These are phyloP conservation scores for Chironomus tepperi DNA, from an alignment of 1,140 invertebrate species.

Conservation along the genomic window DNA sequence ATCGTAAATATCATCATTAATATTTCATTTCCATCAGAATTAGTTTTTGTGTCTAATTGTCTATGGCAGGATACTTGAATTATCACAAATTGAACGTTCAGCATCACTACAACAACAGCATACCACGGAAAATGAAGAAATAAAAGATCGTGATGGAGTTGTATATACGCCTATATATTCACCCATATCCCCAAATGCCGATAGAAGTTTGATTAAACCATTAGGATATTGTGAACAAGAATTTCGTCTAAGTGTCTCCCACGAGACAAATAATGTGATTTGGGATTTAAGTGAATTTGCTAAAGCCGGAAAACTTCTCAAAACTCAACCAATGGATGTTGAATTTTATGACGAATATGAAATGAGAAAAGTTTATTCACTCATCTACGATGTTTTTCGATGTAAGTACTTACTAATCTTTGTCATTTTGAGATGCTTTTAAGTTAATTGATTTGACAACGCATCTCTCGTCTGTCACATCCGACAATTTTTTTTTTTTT, in stretches of 20 bases:
- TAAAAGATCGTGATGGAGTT: background rate
- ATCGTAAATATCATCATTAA: background rate
- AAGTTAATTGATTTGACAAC: slow-evolving; percentile 20
- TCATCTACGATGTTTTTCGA: slow-evolving; percentile 69
- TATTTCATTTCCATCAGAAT: background rate
- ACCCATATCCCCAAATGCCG: slow-evolving; percentile 19
- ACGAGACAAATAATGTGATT: slow-evolving; percentile 28
- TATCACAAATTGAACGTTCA: background rate
- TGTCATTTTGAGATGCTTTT: slow-evolving; percentile 15
- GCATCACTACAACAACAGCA: slow-evolving; percentile 25
- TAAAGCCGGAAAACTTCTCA: slow-evolving; percentile 50
- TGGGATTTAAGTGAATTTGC: slow-evolving; percentile 47
- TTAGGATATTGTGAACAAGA: slow-evolving; percentile 19
- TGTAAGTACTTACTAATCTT: slow-evolving; percentile 47
- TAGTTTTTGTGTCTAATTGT: background rate
- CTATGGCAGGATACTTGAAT: background rate
- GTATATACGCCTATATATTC: slow-evolving; percentile 19
- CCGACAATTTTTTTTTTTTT: no score
- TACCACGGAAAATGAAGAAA: slow-evolving; percentile 33
- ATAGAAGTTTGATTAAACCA: slow-evolving; percentile 25
- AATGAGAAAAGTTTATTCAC: slow-evolving; percentile 63
- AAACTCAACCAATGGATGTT: slow-evolving; percentile 44
- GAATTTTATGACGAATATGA: slow-evolving; percentile 59
- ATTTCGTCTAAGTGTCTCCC: slow-evolving; percentile 28
- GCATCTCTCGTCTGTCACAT: no score